Percentiles rank a stretch among this genome's conserved stretches.
These are phyloP conservation scores for Caiman crocodilus DNA, from an alignment of 2,797 vertebrate genomes.

Conservation along the genomic window DNA sequence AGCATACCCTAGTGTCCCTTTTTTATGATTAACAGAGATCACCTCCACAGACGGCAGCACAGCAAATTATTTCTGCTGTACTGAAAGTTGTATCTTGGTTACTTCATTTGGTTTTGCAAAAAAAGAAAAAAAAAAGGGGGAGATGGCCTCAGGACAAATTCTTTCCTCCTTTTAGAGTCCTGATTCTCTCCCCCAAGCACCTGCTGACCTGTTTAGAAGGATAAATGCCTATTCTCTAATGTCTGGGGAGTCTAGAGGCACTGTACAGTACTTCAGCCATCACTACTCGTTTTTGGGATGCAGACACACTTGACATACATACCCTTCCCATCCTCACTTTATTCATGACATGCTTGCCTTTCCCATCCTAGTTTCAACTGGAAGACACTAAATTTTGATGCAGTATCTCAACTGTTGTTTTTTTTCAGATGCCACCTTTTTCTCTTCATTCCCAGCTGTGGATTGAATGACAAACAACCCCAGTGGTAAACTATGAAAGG, in stretches of 20 bases:
- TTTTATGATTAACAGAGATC: not conserved
- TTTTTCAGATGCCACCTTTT: not conserved
- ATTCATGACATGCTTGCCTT: too few species aligned
- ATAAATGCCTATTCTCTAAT: not conserved
- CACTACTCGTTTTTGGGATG: not conserved
- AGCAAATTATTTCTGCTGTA: not conserved
- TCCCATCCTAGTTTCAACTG: not conserved
- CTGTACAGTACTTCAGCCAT: not conserved
- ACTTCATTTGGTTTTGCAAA: not conserved
- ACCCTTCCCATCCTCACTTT: not conserved
- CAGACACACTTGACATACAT: not conserved
- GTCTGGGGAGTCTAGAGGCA: not conserved
- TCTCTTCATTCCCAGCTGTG: too few species aligned
- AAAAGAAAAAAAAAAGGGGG: not conserved
- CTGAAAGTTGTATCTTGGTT: not conserved
- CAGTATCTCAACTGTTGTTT: not conserved
- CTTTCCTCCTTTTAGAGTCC: fast-evolving
- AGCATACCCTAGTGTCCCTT: not conserved
- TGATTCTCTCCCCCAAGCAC: not conserved
- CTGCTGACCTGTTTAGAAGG: not conserved
- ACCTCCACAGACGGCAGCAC: not conserved
- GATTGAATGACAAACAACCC: not conserved
- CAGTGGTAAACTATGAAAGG: not conserved
- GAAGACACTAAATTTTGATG: not conserved
- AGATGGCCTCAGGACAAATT: not conserved